Evolutionary conservation across 2,888 invertebrate genomes (phyloP).

Genomic region (Fabriciana adippe): DNA sequence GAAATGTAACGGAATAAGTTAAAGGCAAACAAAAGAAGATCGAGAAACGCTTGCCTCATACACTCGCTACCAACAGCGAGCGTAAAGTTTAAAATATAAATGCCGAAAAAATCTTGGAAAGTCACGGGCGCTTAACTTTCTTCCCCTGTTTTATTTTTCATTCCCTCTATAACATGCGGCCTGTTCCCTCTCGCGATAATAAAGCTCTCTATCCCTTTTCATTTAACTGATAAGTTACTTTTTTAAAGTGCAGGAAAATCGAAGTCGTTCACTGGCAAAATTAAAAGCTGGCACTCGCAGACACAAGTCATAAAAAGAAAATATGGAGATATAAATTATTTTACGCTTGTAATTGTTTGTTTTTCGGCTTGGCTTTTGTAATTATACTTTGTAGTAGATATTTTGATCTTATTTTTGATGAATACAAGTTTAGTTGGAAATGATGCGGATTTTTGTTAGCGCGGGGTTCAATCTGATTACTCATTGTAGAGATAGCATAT

Average conservation of each 20-base stretch:
- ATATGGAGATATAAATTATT: constrained; percentile 55
- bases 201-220: constrained; percentile 59
- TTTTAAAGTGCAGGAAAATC: constrained; percentile 80
- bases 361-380: constrained; percentile 13
- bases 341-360: constrained; percentile 32
- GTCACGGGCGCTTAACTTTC: constrained; percentile 83
- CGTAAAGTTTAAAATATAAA: constrained; percentile 80
- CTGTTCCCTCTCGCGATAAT: constrained; percentile 50
- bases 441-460: constrained; percentile 23
- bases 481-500: constrained; percentile 26
- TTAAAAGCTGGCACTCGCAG: constrained; percentile 78
- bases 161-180: constrained; percentile 70
- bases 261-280: constrained; percentile 75
- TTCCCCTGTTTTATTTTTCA: constrained; percentile 81
- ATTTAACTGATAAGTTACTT: constrained; percentile 79
- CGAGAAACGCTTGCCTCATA: constrained; percentile 70
- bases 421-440: constrained; percentile 4
- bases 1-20: constrained; percentile 56
- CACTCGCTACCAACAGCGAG: constrained; percentile 62
- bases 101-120: constrained; percentile 80
- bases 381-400: background rate
- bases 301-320: constrained; percentile 77
- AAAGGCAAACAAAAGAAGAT: constrained; percentile 69
- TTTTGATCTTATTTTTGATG: constrained; percentile 9
- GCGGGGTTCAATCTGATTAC: constrained; percentile 13